Evolutionary conservation across 2,113 vertebrate genomes (phyloP).

Genomic region (Plecotus auritus): DNA sequence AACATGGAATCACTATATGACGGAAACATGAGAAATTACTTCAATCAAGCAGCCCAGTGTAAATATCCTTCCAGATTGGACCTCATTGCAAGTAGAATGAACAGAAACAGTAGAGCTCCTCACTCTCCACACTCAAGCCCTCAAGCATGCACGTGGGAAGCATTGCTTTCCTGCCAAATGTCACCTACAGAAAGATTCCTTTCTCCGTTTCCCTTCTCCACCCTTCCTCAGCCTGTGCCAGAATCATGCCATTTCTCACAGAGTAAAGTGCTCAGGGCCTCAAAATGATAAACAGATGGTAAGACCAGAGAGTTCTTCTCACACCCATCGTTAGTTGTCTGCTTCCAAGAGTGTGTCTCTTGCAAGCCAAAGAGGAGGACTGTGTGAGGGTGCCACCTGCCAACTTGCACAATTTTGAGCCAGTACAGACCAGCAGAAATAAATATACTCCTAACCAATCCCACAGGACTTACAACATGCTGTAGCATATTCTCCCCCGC

Average conservation of each 20-base stretch:
- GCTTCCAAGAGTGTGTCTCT: neutral
- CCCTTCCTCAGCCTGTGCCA: neutral
- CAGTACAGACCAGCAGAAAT: neutral
- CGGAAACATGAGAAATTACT: neutral
- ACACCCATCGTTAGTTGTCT: neutral
- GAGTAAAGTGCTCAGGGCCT: neutral
- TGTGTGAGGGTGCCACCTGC: neutral
- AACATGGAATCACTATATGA: neutral
- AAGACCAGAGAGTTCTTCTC: neutral
- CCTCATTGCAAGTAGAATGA: neutral
- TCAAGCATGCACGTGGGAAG: neutral
- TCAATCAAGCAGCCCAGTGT: neutral
- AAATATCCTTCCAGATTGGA: neutral
- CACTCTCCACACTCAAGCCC: neutral
- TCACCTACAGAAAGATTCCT: neutral
- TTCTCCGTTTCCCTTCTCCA: neutral
- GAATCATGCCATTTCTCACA: neutral
- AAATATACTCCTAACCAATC: neutral
- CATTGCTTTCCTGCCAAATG: neutral
- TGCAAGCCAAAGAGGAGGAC: neutral
- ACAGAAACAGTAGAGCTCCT: neutral
- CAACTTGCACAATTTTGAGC: neutral
- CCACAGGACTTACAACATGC: neutral
- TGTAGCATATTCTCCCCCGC: accelerated
- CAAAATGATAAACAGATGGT: neutral